These are phyloP conservation scores for Melanaphis sacchari DNA, from an alignment of 1,140 invertebrate genomes.

Conservation along the genomic window DNA sequence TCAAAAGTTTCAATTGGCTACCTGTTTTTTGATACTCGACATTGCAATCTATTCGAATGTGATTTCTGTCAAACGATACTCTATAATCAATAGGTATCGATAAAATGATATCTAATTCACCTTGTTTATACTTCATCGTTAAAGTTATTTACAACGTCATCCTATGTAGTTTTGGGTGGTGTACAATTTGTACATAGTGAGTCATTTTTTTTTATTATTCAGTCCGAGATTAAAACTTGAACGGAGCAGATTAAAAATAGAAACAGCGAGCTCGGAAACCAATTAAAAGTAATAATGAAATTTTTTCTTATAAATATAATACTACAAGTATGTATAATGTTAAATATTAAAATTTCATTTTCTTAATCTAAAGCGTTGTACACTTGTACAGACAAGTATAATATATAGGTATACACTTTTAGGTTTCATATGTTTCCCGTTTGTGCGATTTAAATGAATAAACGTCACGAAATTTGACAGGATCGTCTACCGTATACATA, in stretches of 20 bases:
- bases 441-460: not conserved
- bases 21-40: not conserved
- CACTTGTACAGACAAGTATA: not conserved
- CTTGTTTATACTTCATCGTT: not conserved
- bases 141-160: not conserved
- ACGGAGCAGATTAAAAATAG: not conserved
- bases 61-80: not conserved
- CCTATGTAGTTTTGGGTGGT: not conserved
- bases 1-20: not conserved
- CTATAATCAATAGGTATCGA: not conserved
- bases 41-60: not conserved
- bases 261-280: not conserved
- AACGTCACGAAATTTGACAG: not conserved
- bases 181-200: not conserved
- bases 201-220: not conserved
- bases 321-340: not conserved
- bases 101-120: not conserved
- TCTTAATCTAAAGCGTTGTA: not conserved
- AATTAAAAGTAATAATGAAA: not conserved
- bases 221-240: not conserved
- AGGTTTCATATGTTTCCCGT: not conserved
- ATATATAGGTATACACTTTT: not conserved
- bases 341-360: not conserved
- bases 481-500: not conserved
- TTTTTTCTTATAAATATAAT: not conserved